These are phyloP conservation scores for Plebejus anna DNA, from an alignment of 2,888 invertebrate genomes.

Conservation along the genomic window DNA sequence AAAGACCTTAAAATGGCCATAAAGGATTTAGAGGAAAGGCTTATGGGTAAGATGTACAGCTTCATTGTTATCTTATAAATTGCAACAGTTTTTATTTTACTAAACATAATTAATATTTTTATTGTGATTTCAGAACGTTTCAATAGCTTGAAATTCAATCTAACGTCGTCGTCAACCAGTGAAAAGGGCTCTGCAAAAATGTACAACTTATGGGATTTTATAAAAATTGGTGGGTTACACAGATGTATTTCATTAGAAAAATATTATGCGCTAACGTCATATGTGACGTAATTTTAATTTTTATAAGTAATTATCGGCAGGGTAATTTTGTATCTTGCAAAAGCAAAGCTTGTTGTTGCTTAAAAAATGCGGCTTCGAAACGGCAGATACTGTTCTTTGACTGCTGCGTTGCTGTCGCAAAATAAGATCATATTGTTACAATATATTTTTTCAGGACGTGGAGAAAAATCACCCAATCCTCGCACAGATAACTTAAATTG, in stretches of 20 bases:
- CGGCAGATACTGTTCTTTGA: too few relatives aligned
- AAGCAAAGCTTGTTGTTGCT: too few relatives aligned
- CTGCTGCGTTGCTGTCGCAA: neutral
- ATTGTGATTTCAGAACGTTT: conserved; percentile 6
- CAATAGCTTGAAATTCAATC: neutral
- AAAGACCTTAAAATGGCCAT: conserved; percentile 56
- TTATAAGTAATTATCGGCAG: too few relatives aligned
- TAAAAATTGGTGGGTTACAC: conserved; percentile 7
- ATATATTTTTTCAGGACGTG: neutral
- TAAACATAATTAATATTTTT: neutral
- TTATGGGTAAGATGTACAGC: conserved; percentile 1
- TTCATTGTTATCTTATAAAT: too few relatives aligned
- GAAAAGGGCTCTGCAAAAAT: neutral
- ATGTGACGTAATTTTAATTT: too few relatives aligned
- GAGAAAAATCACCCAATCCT: conserved; percentile 37
- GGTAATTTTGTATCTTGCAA: too few relatives aligned
- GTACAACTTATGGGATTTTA: conserved; percentile 12
- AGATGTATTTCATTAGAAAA: too few relatives aligned
- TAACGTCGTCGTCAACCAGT: neutral
- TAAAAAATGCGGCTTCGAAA: too few relatives aligned
- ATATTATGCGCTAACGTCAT: too few relatives aligned
- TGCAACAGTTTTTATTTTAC: neutral
- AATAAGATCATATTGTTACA: neutral
- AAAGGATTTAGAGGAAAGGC: conserved; percentile 47
- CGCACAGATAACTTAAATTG: conserved; percentile 52